Conservation (phyloP, 1,140 invertebrate species). For the Oppia nitens region DNA sequence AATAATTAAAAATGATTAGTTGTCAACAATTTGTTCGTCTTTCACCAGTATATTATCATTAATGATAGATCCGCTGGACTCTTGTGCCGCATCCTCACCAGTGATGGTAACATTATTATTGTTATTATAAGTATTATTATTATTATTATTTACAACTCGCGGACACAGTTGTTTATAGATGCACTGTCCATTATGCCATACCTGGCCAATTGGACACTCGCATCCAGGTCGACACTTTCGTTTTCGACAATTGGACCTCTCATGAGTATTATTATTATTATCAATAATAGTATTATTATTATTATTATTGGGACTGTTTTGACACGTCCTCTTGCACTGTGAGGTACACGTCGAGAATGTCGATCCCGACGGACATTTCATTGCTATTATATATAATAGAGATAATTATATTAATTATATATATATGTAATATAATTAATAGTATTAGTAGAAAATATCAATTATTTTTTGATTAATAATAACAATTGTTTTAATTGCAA, state of each 20-base stretch:
- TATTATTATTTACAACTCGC: too few species aligned
- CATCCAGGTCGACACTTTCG: slow-evolving; percentile 26
- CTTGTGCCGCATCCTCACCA: too few species aligned
- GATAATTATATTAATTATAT: not conserved
- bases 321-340: slow-evolving; percentile 26
- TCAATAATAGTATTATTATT: too few species aligned
- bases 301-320: slow-evolving; percentile 17
- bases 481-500: too few species aligned
- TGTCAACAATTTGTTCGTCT: too few species aligned
- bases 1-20: too few species aligned
- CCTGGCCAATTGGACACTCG: slow-evolving; percentile 25
- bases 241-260: slow-evolving; percentile 23
- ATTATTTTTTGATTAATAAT: too few species aligned
- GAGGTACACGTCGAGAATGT: slow-evolving; percentile 24
- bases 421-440: not conserved
- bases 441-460: not conserved
- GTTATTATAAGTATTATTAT: too few species aligned
- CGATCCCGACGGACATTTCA: slow-evolving; percentile 25
- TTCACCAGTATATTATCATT: not conserved
- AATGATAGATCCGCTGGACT: not conserved
- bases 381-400: slow-evolving; percentile 5
- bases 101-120: too few species aligned
- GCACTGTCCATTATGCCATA: slow-evolving; percentile 27
- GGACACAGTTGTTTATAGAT: slow-evolving; percentile 25
- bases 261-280: too few species aligned